These are phyloP conservation scores for Ctenoplectra terminalis DNA, from an alignment of 1,140 invertebrate species.

Conservation along the genomic window DNA sequence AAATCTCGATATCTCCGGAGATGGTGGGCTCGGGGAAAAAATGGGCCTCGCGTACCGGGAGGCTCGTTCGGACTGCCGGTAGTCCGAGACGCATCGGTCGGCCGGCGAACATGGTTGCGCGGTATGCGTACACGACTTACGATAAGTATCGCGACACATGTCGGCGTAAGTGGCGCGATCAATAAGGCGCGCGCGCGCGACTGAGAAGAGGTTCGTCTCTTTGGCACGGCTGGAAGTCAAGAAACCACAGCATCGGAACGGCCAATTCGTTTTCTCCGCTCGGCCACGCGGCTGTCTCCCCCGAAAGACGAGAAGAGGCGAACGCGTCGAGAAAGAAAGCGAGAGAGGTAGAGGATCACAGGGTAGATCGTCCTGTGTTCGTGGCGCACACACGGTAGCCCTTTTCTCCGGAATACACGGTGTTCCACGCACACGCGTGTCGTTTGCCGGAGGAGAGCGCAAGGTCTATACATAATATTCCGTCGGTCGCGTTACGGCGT, in stretches of 20 bases:
- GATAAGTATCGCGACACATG: slow-evolving; percentile 78
- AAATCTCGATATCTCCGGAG: slow-evolving; percentile 29
- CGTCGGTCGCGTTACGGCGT: slow-evolving; percentile 57
- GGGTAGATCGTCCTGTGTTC: slow-evolving; percentile 37
- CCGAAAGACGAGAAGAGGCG: neutral
- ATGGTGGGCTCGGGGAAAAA: slow-evolving; percentile 47
- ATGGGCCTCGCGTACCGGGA: slow-evolving; percentile 46
- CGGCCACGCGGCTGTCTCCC: neutral
- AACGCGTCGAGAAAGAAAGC: too few relatives aligned
- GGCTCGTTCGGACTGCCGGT: slow-evolving; percentile 31
- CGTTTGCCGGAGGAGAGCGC: slow-evolving; percentile 3
- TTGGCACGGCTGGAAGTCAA: slow-evolving; percentile 62
- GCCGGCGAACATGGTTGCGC: slow-evolving; percentile 49
- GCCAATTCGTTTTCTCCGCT: slow-evolving; percentile 6
- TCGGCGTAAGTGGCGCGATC: slow-evolving; percentile 76
- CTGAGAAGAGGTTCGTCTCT: slow-evolving; percentile 58
- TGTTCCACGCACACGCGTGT: slow-evolving; percentile 14
- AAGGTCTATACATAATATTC: slow-evolving; percentile 74
- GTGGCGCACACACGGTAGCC: slow-evolving; percentile 54
- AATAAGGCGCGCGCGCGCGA: slow-evolving; percentile 64
- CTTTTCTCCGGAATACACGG: slow-evolving; percentile 41
- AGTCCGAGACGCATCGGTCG: slow-evolving; percentile 45
- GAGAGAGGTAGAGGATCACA: slow-evolving; percentile 3
- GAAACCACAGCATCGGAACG: slow-evolving; percentile 39
- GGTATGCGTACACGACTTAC: slow-evolving; percentile 71